Base-by-base conservation (phyloP, 2,888 invertebrate genomes). In the Tipula lateralis region DNA sequence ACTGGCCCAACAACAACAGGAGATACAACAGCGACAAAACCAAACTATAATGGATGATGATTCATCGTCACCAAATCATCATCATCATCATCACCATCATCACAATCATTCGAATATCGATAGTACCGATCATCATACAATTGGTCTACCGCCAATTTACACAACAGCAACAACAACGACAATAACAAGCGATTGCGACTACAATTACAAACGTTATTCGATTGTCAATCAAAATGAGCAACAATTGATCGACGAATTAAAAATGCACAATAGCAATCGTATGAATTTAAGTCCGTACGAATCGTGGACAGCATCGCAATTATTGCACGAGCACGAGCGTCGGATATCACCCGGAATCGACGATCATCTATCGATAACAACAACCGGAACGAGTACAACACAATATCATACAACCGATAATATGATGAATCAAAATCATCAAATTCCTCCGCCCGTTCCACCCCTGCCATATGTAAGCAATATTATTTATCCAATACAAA, bases 261-360 rank as follows among this genome's bases (percentile, higher is more conserved):
- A 39, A 32, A 44, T 84, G 30, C 83, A 84, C 32, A 34, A 83
- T 36, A 34, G 81, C 19, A 84, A 84, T 19, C 88, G 91, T 86
- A 89, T 89, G 7, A n/a, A n/a, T n/a, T 87, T 92, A 36, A 92
- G 91, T 86, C 92, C 92, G 0, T 92, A 91, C 87, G 92, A 92
- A 87, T 92, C 92, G 0, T 93, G 93, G 93, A 92, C 92, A 30
- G 93, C 93, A 1, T 92, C 92, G 2, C 92, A 93, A 86, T 88
- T 93, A 12, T 88, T 93, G 0, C 91, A 92, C 86, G 92, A 92
- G 87, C 92, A 93, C 87, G 92, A 93, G 87, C 88, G 92, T 83
- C 88, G 92, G 29, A 85, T 39, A n/a, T 84, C 85, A 12, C 84
- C 85, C 1, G 29, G 86, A 0, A 84, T 87, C 84, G 87, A 87